Evolutionary conservation across 2,888 invertebrate species (phyloP), one percentile per base, ranked within the genome.

Genomic region (Mayetiola destructor): DNA sequence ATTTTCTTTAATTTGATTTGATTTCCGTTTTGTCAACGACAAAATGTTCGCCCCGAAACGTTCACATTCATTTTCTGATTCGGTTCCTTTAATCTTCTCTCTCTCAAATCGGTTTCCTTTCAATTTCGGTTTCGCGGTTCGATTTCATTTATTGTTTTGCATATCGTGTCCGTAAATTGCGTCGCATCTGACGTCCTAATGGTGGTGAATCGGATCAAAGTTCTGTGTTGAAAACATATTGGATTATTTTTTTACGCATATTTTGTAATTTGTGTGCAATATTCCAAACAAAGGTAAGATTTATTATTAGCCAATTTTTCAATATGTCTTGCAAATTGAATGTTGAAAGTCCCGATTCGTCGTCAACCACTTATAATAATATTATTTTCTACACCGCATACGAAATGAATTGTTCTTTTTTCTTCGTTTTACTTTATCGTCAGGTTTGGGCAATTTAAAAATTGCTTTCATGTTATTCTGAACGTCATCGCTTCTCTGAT

Each of bases 1-100:
- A 48, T 48, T 27, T 48, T 48, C 48, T 27, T 27, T 48, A 48
- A 48, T 48, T 48, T 48, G 48, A 48, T 48, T 48, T 48, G 48
- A 48, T 48, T 48, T 48, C 48, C 48, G 48, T 48, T 48, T 27
- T n/a, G n/a, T 27, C 27, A 48, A 40, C 40, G n/a, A n/a, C n/a
- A n/a, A n/a, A n/a, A n/a, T n/a, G 2, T 48, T 27, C 27, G 48
- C n/a, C 48, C n/a, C n/a, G n/a, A 48, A 48, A 48, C 27, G 48
- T 48, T 48, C 27, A 27, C 16, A 27, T 48, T 48, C 48, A 23
- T n/a, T n/a, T n/a, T n/a, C n/a, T n/a, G n/a, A n/a, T n/a, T n/a
- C n/a, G n/a, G n/a, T n/a, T n/a, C n/a, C n/a, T n/a, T n/a, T n/a
- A n/a, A n/a, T n/a, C n/a, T n/a, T n/a, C n/a, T n/a, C n/a, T n/a